Conservation (phyloP, 2,797 vertebrate genomes). For the Sus cebifrons region DNA sequence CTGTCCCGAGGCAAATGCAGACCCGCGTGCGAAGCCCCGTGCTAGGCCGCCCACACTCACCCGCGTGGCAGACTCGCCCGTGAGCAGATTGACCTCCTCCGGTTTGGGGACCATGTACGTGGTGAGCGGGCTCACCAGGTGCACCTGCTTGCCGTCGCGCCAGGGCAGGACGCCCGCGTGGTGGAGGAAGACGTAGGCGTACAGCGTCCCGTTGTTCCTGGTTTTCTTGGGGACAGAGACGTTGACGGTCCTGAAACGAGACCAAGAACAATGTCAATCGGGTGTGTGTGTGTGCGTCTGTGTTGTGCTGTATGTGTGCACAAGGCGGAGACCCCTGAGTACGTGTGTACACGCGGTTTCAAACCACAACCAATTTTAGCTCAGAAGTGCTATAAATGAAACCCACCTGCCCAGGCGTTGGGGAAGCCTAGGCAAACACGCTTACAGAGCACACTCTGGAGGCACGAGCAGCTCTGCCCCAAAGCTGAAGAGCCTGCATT, state of each 20-base stretch:
- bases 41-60: constrained; percentile 84
- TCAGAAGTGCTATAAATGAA: background rate
- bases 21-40: background rate
- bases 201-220: constrained; percentile 95
- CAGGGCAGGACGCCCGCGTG: constrained; percentile 94
- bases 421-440: fast-evolving
- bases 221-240: constrained; percentile 95
- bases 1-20: background rate
- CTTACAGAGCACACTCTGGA: background rate
- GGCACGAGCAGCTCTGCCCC: fast-evolving
- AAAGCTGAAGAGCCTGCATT: background rate
- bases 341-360: background rate
- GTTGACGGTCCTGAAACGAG: constrained; percentile 93
- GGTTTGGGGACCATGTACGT: constrained; percentile 93
- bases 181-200: constrained; percentile 96
- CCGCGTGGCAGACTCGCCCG: constrained; percentile 93
- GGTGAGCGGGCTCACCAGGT: constrained; percentile 95
- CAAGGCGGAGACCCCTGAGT: fast-evolving
- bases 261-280: background rate
- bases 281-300: fast-evolving
- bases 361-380: constrained; percentile 1
- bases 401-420: background rate
- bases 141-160: constrained; percentile 96
- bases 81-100: constrained; percentile 95
- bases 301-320: background rate